Evolutionary conservation across 2,888 invertebrate species (phyloP).

Genomic region (Digitonthophagus gazella): DNA sequence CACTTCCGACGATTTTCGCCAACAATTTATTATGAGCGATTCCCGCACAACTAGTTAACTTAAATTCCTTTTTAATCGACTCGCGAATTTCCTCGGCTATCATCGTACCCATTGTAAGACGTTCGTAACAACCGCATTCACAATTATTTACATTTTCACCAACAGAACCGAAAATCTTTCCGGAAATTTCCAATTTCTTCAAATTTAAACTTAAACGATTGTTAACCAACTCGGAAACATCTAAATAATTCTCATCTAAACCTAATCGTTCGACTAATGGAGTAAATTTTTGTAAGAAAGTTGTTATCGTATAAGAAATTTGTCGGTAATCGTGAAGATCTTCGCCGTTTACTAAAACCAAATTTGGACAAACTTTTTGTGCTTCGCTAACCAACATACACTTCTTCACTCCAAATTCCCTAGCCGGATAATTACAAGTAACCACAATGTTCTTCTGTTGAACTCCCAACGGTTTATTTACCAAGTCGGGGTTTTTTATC

Average conservation of each 20-base stretch:
- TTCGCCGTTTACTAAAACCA: slow-evolving; percentile 78
- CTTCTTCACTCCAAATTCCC: slow-evolving; percentile 73
- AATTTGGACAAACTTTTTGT: slow-evolving; percentile 66
- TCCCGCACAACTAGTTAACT: slow-evolving; percentile 79
- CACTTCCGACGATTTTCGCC: slow-evolving; percentile 72
- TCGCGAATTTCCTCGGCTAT: slow-evolving; percentile 76
- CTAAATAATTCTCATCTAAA: slow-evolving; percentile 82
- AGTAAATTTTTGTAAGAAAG: slow-evolving; percentile 68
- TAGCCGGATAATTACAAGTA: slow-evolving; percentile 80
- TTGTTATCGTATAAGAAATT: slow-evolving; percentile 74
- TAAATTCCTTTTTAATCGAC: slow-evolving; percentile 64
- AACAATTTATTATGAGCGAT: slow-evolving; percentile 81
- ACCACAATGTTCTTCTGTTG: slow-evolving; percentile 83
- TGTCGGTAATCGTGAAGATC: slow-evolving; percentile 78
- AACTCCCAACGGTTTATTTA: slow-evolving; percentile 70
- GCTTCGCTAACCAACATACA: slow-evolving; percentile 78
- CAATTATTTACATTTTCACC: slow-evolving; percentile 61
- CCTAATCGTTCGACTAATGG: slow-evolving; percentile 77
- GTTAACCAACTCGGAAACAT: slow-evolving; percentile 69
- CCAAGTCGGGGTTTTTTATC: slow-evolving; percentile 66
- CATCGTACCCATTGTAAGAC: slow-evolving; percentile 68
- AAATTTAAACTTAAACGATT: slow-evolving; percentile 48
- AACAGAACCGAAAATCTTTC: slow-evolving; percentile 58
- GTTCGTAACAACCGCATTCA: slow-evolving; percentile 70
- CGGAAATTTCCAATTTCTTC: no score